These are phyloP conservation scores for Rugalucina vietnamica DNA, from an alignment of 2,888 invertebrate species.

Conservation along the genomic window DNA sequence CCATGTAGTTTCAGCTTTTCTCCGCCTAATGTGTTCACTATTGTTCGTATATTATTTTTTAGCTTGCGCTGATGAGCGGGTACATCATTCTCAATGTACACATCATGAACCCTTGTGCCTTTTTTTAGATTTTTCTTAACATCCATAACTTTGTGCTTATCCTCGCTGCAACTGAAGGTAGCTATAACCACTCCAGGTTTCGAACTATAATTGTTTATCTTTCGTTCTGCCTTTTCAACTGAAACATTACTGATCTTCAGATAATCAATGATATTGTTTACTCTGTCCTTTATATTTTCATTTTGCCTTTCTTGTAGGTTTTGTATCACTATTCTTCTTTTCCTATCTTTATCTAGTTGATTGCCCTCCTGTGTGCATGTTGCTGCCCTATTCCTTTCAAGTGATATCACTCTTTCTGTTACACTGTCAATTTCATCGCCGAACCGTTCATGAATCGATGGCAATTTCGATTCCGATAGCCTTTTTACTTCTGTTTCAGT, in stretches of 20 bases:
- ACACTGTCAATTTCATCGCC: background rate
- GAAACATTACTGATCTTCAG: background rate
- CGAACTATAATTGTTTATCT: background rate
- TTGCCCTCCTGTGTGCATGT: background rate
- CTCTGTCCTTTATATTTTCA: background rate
- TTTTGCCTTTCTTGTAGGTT: background rate
- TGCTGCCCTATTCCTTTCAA: background rate
- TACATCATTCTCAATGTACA: background rate
- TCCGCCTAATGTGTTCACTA: background rate
- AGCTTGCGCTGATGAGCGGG: background rate
- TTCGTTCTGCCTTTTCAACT: background rate
- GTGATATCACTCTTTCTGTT: background rate
- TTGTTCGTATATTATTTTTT: background rate
- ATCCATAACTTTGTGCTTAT: background rate
- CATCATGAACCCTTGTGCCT: background rate
- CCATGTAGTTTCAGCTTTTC: background rate
- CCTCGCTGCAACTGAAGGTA: background rate
- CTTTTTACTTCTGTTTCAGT: background rate
- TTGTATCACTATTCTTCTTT: background rate
- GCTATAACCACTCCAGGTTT: background rate
- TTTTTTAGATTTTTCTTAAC: background rate
- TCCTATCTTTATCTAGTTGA: background rate
- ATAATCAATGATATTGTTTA: background rate
- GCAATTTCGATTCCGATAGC: background rate
- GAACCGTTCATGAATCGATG: background rate